phyloP scores from a whole-genome alignment of 2,888 invertebrate genomes.

The Folsomia manolachei region DNA sequence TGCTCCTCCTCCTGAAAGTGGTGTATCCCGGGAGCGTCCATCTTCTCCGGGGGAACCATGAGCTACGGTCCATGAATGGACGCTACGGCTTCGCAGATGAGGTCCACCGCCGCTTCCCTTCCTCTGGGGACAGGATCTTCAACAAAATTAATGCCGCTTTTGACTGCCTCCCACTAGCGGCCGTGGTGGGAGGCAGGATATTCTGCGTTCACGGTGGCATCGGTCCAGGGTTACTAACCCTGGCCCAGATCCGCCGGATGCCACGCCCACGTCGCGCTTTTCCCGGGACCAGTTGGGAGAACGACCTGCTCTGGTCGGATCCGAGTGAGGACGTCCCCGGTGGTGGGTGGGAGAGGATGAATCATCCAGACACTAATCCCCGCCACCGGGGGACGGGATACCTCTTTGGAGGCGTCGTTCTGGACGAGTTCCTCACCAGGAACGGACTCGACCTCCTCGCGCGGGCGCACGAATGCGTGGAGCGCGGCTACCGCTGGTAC shows the following conservation, averaged over 20 bases:
- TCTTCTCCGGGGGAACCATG: conserved; percentile 98
- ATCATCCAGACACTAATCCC: not conserved
- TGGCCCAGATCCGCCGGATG: conserved; percentile 90
- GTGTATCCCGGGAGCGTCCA: conserved; percentile 96
- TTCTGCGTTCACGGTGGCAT: conserved; percentile 99
- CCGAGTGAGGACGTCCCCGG: not conserved
- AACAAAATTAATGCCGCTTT: conserved; percentile 99
- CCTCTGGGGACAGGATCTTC: too few species aligned
- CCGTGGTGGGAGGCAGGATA: conserved; percentile 99
- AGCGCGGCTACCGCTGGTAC: conserved; percentile 3
- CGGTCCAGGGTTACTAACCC: conserved; percentile 97
- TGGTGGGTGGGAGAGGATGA: not conserved
- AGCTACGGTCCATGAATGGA: conserved; percentile 99
- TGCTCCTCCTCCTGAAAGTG: conserved; percentile 73
- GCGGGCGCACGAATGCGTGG: conserved; percentile 10
- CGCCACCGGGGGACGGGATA: not conserved
- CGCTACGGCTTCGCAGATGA: conserved; percentile 99
- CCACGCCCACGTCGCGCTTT: not conserved
- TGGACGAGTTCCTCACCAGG: not conserved
- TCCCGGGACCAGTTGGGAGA: not conserved
- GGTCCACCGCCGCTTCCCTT: conserved; percentile 70
- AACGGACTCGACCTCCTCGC: conserved; percentile 1
- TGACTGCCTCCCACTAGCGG: conserved; percentile 98
- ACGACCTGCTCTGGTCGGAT: conserved; percentile 13
- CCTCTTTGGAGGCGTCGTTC: not conserved